Base-by-base conservation (phyloP, 35 echinoderm and acorn worm genomes). In the Nesometra sesokonis region DNA sequence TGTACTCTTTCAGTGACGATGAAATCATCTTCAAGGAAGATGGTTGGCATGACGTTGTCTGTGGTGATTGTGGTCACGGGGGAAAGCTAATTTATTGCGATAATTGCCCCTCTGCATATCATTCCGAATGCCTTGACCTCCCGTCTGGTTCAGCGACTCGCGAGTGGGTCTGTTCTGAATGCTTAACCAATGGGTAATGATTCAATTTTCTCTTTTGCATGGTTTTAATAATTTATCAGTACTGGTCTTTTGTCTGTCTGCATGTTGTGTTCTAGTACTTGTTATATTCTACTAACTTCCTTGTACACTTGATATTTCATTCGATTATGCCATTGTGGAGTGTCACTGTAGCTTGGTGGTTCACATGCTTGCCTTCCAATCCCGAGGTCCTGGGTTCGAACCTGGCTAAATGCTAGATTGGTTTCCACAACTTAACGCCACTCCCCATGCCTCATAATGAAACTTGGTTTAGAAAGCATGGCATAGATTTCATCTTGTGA, bases 61-160 rank as follows among this genome's bases (percentile, higher is more conserved):
- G 94, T 87, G 27, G 36, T 37, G 87, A 84, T 32, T 97, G 94
- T 36, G 47, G 89, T 5, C 94, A 97, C 85, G 94, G 94, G 17
- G 94, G 94, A 35, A 84, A 93, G 83, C 83, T 97, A 84, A 87
- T 97, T 32, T 90, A 86, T 43, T 97, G 94, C 37, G 89, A 89
- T 85, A 92, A 46, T 0, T 97, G 94, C 84, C 86, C 87, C 40
- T 85, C 86, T 15, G 94, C 91, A 33, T 92, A 88, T 30, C 91
- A 97, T 84, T 43, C 86, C 80, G 94, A 89, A 57, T 93, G 94
- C 87, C 88, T 89, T 77, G 81, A 77, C 19, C 47, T 82, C 76
- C n/a, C 52, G 35, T 32, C 82, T 77, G 81, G 46, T 77, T 76
- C 83, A 78, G 78, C 52, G 88, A 37, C 30, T 37, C 82, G 32